Evolutionary conservation across 2,113 vertebrate genomes (phyloP).

Genomic region (Zosterops hypoxanthus): DNA sequence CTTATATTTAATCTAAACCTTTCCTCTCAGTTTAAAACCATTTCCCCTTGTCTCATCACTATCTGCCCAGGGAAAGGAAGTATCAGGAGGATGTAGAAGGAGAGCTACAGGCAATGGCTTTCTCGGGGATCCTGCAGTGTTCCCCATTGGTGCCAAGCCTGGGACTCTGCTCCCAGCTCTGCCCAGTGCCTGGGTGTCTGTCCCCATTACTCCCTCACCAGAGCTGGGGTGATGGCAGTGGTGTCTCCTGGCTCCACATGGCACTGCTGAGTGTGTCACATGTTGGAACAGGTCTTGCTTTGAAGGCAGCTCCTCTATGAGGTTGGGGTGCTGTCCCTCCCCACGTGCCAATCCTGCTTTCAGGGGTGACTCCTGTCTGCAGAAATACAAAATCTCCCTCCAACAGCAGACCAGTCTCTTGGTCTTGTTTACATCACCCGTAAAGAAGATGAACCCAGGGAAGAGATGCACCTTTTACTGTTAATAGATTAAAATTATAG

Average conservation of each 20-base stretch:
- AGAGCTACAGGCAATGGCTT: accelerated
- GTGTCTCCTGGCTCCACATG: accelerated
- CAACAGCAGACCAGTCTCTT: background rate
- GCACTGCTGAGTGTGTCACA: accelerated
- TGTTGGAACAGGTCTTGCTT: background rate
- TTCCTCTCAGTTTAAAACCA: background rate
- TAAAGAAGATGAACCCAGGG: background rate
- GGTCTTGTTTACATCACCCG: background rate
- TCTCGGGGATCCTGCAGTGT: accelerated
- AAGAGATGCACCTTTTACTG: background rate
- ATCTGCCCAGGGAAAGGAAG: accelerated
- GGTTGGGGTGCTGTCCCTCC: background rate
- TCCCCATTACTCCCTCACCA: background rate
- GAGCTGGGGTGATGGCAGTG: background rate
- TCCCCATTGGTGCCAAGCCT: background rate
- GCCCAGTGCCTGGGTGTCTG: accelerated
- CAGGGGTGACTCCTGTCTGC: background rate
- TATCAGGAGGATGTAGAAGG: background rate
- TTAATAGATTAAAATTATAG: slow-evolving; percentile 34
- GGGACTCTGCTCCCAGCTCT: background rate
- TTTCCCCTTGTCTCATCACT: background rate
- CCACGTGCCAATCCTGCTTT: accelerated
- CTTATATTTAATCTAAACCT: background rate
- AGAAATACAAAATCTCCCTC: background rate
- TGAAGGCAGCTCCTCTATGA: background rate